A percentile compares a stretch with the other conserved stretches of the same genome.
These are phyloP conservation scores for Proales similis DNA, from an alignment of 1,140 invertebrate species.

Conservation along the genomic window DNA sequence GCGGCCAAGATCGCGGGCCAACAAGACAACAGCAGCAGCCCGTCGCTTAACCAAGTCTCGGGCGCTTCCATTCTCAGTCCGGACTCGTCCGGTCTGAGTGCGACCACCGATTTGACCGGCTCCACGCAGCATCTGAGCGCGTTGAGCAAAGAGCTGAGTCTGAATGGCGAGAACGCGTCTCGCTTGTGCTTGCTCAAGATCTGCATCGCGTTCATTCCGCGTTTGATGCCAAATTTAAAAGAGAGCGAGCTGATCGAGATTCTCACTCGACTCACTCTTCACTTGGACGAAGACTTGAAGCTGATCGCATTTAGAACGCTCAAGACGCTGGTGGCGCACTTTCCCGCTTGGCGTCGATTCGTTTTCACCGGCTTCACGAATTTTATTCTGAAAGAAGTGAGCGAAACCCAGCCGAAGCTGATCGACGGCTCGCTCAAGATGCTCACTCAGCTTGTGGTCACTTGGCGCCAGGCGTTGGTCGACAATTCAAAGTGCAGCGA, in stretches of 20 bases:
- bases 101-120: neutral
- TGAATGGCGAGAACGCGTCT: conserved; percentile 82
- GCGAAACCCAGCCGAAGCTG: conserved; percentile 76
- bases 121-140: conserved; percentile 83
- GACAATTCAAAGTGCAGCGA: conserved; percentile 42
- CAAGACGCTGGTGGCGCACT: conserved; percentile 88
- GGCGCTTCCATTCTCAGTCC: neutral
- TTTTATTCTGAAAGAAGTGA: conserved; percentile 83
- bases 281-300: conserved; percentile 61
- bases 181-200: conserved; percentile 95
- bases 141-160: conserved; percentile 39
- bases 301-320: conserved; percentile 83
- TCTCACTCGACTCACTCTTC: conserved; percentile 76
- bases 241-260: conserved; percentile 85
- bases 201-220: conserved; percentile 92
- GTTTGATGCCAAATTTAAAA: conserved; percentile 91
- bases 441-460: conserved; percentile 78
- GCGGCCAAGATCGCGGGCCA: conserved; percentile 4
- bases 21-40: neutral
- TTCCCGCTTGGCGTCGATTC: conserved; percentile 91
- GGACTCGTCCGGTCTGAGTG: neutral
- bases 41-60: neutral
- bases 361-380: conserved; percentile 79
- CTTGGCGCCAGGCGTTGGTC: conserved; percentile 81
- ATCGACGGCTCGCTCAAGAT: conserved; percentile 89